Evolutionary conservation across 2,888 invertebrate genomes (phyloP), one percentile per base, ranked within the genome.

Genomic region (Encarsia formosa): DNA sequence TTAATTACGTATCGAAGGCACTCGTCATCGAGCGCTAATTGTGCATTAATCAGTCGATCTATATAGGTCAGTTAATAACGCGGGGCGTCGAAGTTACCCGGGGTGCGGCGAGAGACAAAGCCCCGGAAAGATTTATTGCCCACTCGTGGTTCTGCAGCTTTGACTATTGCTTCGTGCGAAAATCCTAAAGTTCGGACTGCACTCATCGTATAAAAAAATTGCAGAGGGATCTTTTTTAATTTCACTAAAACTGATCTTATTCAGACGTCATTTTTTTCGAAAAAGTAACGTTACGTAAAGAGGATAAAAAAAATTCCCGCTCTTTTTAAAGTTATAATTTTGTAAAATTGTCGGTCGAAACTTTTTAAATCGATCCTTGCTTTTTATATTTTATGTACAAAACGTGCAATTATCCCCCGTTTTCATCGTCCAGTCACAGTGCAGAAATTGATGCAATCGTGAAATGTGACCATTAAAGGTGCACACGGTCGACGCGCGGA

Each of bases 41-140:
- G 61, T 58, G 53, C 63, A 63, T 64, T 65, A 64, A 67, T 68
- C 64, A 60, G 57, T 54, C 63, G 49, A 65, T 68, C 64, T 62
- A 65, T 64, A 59, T 67, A 61, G 64, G 66, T 63, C 65, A 62
- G 58, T 62, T 65, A 65, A 66, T 63, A 63, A 61, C 59, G n/a
- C n/a, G n/a, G n/a, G 59, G 59, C 62, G 61, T 61, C 58, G 62
- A 60, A 59, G 60, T 53, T 45, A 53, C 48, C 40, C 54, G 54
- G 57, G 62, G 64, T 63, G 65, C 59, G 66, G 64, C 65, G 64
- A 64, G 59, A 45, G 53, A 41, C 52, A 58, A 65, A 59, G 65
- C 65, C 9, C 26, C 22, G 29, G 16, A 19, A 49, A 59, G 63
- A 66, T 66, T 67, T 63, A 62, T 69, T 58, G 61, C 59, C 58